Percentiles rank a stretch among this genome's conserved stretches.
Conservation (phyloP, 2,797 vertebrate genomes). For the Lophius americanus region DNA sequence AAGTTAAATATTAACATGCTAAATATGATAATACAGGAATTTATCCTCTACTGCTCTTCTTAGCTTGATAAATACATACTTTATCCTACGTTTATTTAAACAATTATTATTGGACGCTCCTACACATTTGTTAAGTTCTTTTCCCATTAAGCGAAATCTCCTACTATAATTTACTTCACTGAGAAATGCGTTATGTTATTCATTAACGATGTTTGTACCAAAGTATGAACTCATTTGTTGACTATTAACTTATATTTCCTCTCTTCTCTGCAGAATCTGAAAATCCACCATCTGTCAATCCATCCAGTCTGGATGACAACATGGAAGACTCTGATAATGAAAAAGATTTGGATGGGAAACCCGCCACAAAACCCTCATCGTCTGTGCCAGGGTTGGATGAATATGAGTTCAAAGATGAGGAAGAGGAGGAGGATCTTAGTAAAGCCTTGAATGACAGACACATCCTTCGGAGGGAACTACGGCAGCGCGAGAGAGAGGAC, state of each 20-base stretch:
- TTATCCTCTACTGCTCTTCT: not conserved
- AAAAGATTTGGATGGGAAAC: slow-evolving; percentile 91
- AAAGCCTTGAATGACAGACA: slow-evolving; percentile 94
- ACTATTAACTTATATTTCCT: slow-evolving; percentile 12
- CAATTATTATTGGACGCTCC: no score
- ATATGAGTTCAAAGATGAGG: slow-evolving; percentile 98
- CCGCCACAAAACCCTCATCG: slow-evolving; percentile 83
- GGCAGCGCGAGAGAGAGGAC: slow-evolving; percentile 89
- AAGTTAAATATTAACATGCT: slow-evolving; percentile 5
- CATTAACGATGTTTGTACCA: not conserved
- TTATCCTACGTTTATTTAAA: no score
- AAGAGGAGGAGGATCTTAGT: slow-evolving; percentile 89
- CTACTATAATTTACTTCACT: no score
- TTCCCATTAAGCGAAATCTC: no score
- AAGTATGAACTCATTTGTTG: not conserved
- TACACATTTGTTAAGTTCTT: no score
- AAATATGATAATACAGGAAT: not conserved
- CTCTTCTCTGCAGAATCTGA: slow-evolving; percentile 88
- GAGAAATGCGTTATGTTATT: not conserved
- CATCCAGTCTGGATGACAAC: slow-evolving; percentile 95
- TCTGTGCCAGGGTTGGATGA: slow-evolving; percentile 91
- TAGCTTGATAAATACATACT: no score
- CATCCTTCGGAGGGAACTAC: slow-evolving; percentile 90
- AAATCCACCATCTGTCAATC: slow-evolving; percentile 92
- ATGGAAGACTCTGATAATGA: slow-evolving; percentile 94